Evolutionary conservation across 1,140 invertebrate species (phyloP).

Genomic region (Polyergus mexicanus): DNA sequence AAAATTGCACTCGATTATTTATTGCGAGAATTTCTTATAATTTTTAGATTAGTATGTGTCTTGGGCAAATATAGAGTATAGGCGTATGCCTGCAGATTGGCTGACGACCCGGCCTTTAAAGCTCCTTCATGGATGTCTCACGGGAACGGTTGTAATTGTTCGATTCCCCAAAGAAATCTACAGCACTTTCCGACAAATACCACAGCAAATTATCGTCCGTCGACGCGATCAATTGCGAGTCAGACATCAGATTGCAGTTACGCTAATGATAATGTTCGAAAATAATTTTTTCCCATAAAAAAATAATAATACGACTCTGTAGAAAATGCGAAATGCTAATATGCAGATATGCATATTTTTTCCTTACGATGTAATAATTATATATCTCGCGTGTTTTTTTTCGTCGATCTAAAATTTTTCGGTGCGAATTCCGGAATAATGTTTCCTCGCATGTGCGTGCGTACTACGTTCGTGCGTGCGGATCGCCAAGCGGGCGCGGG

Average conservation of each 20-base stretch:
- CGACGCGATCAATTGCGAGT: conserved; percentile 24
- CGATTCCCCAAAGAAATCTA: conserved; percentile 37
- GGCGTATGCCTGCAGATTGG: neutral
- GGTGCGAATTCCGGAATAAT: neutral
- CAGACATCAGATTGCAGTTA: neutral
- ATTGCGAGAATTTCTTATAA: conserved; percentile 45
- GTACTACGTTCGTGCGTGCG: neutral
- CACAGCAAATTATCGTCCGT: conserved; percentile 23
- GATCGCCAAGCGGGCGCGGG: neutral
- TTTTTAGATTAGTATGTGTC: conserved; percentile 49
- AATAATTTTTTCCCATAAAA: neutral
- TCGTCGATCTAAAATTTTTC: neutral
- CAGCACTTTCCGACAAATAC: conserved; percentile 20
- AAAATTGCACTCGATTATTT: neutral
- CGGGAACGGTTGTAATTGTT: conserved; percentile 6
- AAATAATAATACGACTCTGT: neutral
- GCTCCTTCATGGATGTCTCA: neutral
- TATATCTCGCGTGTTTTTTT: neutral
- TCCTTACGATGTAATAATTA: neutral
- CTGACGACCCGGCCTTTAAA: conserved; percentile 14
- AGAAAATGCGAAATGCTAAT: neutral
- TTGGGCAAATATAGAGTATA: neutral
- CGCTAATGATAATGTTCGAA: neutral
- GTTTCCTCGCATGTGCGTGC: neutral
- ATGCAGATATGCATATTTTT: neutral